These are phyloP conservation scores for Trogon surrucura DNA, from an alignment of 2,113 vertebrate species.

Conservation along the genomic window DNA sequence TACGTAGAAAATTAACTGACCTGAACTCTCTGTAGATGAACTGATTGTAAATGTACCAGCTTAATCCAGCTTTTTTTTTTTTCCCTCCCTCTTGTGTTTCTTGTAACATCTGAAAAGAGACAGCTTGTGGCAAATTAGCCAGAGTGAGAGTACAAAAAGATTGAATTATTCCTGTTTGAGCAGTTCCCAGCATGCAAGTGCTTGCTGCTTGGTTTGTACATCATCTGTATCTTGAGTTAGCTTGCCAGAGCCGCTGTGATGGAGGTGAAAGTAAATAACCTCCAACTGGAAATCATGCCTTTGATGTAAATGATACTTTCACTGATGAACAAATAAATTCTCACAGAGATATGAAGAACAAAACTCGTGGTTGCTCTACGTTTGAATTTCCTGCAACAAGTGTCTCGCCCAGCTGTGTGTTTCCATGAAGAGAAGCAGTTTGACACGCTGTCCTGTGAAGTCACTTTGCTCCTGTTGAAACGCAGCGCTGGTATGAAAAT, in stretches of 20 bases:
- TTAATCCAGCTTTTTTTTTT: background rate
- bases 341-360: background rate
- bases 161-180: constrained; percentile 63
- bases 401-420: background rate
- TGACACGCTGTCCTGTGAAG: background rate
- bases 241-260: constrained; percentile 19
- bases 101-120: constrained; percentile 33
- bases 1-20: background rate
- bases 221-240: constrained; percentile 1
- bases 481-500: background rate
- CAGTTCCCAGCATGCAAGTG: constrained; percentile 32
- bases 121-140: constrained; percentile 45
- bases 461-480: background rate
- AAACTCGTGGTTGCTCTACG: background rate
- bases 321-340: too few species aligned
- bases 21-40: background rate
- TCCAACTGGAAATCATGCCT: background rate
- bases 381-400: background rate
- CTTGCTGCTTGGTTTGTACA: constrained; percentile 47
- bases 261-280: constrained; percentile 29
- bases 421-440: background rate
- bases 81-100: background rate
- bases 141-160: constrained; percentile 18
- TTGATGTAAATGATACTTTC: background rate
- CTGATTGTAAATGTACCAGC: background rate